Evolutionary conservation across 2,113 vertebrate species (phyloP).

Genomic region (Pelecanoides urinatrix): DNA sequence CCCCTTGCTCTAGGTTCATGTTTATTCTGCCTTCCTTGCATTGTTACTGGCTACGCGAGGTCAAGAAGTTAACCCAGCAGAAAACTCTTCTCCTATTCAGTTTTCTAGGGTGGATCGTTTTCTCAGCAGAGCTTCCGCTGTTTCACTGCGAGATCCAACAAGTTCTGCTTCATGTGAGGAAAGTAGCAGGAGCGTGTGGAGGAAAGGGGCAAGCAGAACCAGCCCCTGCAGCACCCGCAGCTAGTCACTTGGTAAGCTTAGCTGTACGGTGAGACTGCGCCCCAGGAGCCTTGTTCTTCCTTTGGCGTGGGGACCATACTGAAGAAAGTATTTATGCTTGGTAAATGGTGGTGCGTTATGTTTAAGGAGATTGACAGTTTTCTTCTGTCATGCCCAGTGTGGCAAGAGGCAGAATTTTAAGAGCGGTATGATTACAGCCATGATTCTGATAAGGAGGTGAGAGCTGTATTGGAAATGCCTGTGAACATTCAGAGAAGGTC

Average conservation of each 20-base stretch:
- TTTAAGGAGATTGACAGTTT: background rate
- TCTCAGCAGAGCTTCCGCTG: background rate
- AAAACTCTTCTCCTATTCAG: background rate
- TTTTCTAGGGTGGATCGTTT: background rate
- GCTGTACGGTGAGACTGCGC: background rate
- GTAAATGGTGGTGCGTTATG: fast-evolving
- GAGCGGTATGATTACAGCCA: background rate
- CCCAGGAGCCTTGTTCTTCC: background rate
- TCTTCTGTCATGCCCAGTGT: background rate
- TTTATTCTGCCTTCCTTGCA: background rate
- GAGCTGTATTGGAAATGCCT: background rate
- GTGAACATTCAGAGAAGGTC: background rate
- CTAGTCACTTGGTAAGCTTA: background rate
- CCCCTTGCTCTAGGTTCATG: background rate
- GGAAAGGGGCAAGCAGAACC: background rate
- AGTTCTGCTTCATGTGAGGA: background rate
- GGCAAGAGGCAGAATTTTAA: background rate
- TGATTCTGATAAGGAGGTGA: background rate
- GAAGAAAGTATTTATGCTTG: background rate
- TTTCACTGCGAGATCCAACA: background rate
- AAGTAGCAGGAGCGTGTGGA: background rate
- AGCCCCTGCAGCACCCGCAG: fast-evolving
- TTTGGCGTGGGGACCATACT: fast-evolving
- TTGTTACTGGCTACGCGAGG: background rate
- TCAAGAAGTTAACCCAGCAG: background rate